These are phyloP conservation scores for Physella acuta DNA, from an alignment of 1,140 invertebrate genomes.

Conservation along the genomic window DNA sequence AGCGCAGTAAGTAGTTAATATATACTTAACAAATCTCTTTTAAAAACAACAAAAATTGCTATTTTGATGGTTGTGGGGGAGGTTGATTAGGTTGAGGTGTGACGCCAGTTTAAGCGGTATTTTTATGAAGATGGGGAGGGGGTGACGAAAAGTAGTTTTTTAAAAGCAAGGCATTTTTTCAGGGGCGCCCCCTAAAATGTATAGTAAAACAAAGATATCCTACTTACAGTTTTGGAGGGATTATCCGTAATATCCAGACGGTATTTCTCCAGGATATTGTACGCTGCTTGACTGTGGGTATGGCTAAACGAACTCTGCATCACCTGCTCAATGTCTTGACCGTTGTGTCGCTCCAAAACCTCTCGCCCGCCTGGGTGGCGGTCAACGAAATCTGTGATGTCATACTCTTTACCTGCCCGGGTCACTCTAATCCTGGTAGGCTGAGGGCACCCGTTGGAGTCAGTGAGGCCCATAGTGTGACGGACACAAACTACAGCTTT, in stretches of 20 bases:
- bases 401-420: constrained; percentile 52
- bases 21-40: no score
- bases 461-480: neutral
- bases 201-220: neutral
- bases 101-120: no score
- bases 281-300: constrained; percentile 56
- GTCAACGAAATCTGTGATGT: constrained; percentile 55
- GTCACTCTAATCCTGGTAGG: constrained; percentile 30
- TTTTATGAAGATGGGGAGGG: no score
- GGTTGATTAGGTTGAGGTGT: no score
- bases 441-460: neutral
- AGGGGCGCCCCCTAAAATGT: no score
- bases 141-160: no score
- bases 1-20: no score
- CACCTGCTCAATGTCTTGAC: constrained; percentile 48
- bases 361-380: constrained; percentile 59
- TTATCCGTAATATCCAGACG: constrained; percentile 38
- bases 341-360: constrained; percentile 48
- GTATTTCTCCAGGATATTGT: constrained; percentile 57
- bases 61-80: no score
- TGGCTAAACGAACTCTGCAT: constrained; percentile 51
- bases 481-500: neutral
- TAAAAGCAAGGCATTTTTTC: no score
- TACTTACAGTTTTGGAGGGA: neutral
- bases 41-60: no score